phyloP scores from a whole-genome alignment of 2,113 vertebrate species.

The Myrmophylax atrothorax region DNA sequence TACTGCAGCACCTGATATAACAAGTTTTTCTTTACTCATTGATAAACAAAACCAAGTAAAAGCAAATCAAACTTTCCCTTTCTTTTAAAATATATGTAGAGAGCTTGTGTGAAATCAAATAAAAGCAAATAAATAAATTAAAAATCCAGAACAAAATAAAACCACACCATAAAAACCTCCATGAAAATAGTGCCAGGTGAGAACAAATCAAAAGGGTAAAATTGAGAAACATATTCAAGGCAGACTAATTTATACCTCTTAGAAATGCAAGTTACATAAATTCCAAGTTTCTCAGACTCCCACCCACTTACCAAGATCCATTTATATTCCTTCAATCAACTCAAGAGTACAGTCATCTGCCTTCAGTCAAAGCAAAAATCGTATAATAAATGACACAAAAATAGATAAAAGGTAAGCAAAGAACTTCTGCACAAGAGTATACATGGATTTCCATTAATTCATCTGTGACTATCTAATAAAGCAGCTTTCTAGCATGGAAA shows the following conservation, averaged over 20 bases:
- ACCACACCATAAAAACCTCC: not conserved
- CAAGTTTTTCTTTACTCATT: not conserved
- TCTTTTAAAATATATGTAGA: not conserved
- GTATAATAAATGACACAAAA: not conserved
- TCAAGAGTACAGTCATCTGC: not conserved
- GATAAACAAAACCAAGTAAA: not conserved
- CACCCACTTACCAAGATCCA: not conserved
- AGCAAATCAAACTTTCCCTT: not conserved
- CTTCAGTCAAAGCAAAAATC: not conserved
- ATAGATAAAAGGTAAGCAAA: not conserved
- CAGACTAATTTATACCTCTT: constrained; percentile 7
- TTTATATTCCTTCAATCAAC: not conserved
- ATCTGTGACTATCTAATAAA: not conserved
- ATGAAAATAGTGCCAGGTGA: not conserved
- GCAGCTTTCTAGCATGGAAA: not conserved
- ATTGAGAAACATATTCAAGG: not conserved
- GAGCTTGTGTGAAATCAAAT: not conserved
- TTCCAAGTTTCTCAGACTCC: not conserved
- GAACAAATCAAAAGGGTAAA: not conserved
- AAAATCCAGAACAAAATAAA: not conserved
- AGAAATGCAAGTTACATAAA: constrained; percentile 12
- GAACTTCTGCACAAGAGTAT: not conserved
- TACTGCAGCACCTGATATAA: not conserved
- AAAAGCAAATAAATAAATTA: not conserved
- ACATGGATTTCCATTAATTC: not conserved